These are phyloP conservation scores for Mormyrus lacerda DNA, from an alignment of 2,113 vertebrate species.

Conservation along the genomic window DNA sequence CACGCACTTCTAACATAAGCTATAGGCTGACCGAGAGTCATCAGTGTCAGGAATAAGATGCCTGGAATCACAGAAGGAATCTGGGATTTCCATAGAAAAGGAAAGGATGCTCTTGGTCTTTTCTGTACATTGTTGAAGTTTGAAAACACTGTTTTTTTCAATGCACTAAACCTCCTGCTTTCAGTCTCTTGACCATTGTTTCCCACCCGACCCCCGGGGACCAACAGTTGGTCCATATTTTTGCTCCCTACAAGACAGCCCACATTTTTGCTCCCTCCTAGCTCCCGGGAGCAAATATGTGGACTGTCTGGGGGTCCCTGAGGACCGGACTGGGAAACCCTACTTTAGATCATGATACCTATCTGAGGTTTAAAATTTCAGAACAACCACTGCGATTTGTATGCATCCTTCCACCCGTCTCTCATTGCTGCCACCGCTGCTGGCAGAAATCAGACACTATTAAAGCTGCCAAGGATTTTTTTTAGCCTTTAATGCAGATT, in stretches of 20 bases:
- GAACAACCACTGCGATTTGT: conserved; percentile 45
- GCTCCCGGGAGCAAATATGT: too few relatives aligned
- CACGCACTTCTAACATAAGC: not conserved
- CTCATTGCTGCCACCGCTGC: conserved; percentile 26
- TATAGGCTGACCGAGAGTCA: not conserved
- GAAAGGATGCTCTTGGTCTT: not conserved
- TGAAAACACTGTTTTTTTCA: not conserved
- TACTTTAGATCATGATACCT: not conserved
- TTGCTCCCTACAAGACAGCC: too few relatives aligned
- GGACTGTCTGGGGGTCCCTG: too few relatives aligned
- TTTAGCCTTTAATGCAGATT: conserved; percentile 57
- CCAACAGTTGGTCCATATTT: too few relatives aligned
- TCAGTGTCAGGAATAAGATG: not conserved
- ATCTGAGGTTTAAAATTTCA: conserved; percentile 8
- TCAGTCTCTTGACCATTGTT: not conserved
- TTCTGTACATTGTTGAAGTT: not conserved
- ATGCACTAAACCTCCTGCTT: not conserved
- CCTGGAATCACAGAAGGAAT: not conserved
- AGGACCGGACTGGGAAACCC: too few relatives aligned
- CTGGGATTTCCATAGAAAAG: not conserved
- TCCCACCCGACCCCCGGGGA: too few relatives aligned
- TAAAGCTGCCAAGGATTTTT: conserved; percentile 47
- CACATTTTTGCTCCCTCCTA: too few relatives aligned
- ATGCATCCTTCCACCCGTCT: conserved; percentile 48
- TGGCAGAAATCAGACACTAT: conserved; percentile 52